Evolutionary conservation across 2,888 invertebrate species (phyloP).

Genomic region (Drosophila niveifrons): DNA sequence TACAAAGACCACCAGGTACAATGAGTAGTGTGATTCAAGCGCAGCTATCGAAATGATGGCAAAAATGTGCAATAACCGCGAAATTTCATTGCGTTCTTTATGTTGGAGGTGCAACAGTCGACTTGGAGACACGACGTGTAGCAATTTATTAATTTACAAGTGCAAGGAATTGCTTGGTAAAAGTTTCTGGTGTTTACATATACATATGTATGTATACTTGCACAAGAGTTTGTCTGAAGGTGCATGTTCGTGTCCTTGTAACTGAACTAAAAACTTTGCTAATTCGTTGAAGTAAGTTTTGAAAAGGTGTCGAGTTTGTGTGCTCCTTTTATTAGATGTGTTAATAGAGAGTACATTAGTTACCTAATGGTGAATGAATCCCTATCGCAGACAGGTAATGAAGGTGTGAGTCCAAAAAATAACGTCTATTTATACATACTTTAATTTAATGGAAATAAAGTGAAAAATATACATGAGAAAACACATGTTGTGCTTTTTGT

Average conservation of each 20-base stretch:
- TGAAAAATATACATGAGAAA: too few species aligned
- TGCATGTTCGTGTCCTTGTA: constrained; percentile 24
- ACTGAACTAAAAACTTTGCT: constrained; percentile 58
- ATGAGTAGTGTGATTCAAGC: neutral
- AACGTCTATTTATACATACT: too few species aligned
- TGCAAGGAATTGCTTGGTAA: constrained; percentile 31
- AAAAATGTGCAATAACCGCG: constrained; percentile 53
- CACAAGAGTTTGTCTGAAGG: constrained; percentile 20
- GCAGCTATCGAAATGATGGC: constrained; percentile 1
- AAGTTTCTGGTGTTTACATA: constrained; percentile 42
- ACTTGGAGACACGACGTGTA: constrained; percentile 6
- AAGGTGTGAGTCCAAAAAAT: neutral
- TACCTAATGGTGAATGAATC: constrained; percentile 35
- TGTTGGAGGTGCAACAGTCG: neutral
- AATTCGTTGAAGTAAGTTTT: constrained; percentile 68
- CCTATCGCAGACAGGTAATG: neutral
- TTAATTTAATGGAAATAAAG: too few species aligned
- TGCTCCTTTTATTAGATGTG: constrained; percentile 4
- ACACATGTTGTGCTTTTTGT: too few species aligned
- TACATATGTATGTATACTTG: too few species aligned
- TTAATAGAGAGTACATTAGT: constrained; percentile 66
- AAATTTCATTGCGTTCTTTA: constrained; percentile 62
- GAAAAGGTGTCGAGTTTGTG: constrained; percentile 45
- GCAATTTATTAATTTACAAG: constrained; percentile 73
- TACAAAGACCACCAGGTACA: constrained; percentile 24